phyloP scores from a whole-genome alignment of 2,888 invertebrate species.

The Podabrus alpinus region DNA sequence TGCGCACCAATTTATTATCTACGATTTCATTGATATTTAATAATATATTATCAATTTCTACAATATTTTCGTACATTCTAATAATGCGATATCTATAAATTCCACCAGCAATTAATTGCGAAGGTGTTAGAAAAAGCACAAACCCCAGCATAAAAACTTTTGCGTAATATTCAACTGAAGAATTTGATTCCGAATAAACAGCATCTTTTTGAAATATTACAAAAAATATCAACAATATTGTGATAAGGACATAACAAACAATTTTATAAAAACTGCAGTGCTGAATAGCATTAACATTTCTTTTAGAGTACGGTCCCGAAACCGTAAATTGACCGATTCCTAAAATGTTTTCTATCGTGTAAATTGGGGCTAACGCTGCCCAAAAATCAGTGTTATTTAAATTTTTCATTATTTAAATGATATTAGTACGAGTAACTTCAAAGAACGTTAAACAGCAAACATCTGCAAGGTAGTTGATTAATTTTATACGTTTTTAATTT shows the following conservation, averaged over 20 bases:
- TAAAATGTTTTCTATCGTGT: background rate
- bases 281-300: background rate
- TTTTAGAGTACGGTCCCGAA: background rate
- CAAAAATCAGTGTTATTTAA: background rate
- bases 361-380: background rate
- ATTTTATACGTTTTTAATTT: no score
- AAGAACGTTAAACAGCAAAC: no score
- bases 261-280: background rate
- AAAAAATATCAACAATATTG: no score
- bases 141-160: background rate
- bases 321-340: background rate
- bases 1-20: background rate
- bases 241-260: background rate
- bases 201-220: no score
- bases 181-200: no score
- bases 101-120: background rate
- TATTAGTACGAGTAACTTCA: no score
- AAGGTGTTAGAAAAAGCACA: background rate
- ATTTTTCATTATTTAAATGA: background rate
- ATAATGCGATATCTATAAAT: background rate
- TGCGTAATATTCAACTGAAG: background rate
- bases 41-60: background rate
- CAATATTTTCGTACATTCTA: background rate
- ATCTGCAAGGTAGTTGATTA: no score
- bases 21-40: background rate